Base-by-base conservation (phyloP, 2,113 vertebrate species). In the zebrafish (Danio rerio) region DNA sequence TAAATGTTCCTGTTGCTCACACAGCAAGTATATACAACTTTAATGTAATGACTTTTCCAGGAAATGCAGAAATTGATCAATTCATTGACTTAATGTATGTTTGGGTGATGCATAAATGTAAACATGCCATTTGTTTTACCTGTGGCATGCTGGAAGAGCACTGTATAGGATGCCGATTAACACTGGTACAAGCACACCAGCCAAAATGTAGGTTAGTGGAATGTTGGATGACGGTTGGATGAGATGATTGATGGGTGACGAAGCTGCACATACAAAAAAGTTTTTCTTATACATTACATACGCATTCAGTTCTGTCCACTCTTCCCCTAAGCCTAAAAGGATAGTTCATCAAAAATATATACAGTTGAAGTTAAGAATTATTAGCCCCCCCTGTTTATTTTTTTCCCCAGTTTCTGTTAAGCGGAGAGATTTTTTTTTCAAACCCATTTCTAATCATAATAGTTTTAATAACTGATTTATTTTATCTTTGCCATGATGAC, bases 141-240 rank as follows among this genome's bases (percentile, higher is more conserved):
- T 94, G 50, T 74, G 85, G 82, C 90, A 93, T 12, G 76, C 77
- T 56, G 89, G 90, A 16, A 92, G 53, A 21, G 66, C 81, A 71
- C 31, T 76, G 88, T 89, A 92, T 20, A 93, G 68, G 4, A 21
- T 2, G 50, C 91, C 6, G 76, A 90, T 90, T 58, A 88, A 5
- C 8, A 21, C 0, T 0, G 16, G 31, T 50, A 89, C 87, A 9
- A 86, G 0, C 16, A 83, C 43, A 42, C 20, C 0, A 56, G 86
- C n/a, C 56, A 66, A 13, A 43, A 85, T 0, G 59, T 93, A 93
- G 58, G 91, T 80, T 8, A 89, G 7, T 9, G 4, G 53, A 55
- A 4, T 58, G 7, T 7, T 0, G 16, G 86, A 81, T 87, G 81
- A 88, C 52, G 79, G n/a, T 31, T 31, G 31, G 31, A 31, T 80